These are phyloP conservation scores for Apeltes quadracus DNA, from an alignment of 2,113 vertebrate species.

Conservation along the genomic window DNA sequence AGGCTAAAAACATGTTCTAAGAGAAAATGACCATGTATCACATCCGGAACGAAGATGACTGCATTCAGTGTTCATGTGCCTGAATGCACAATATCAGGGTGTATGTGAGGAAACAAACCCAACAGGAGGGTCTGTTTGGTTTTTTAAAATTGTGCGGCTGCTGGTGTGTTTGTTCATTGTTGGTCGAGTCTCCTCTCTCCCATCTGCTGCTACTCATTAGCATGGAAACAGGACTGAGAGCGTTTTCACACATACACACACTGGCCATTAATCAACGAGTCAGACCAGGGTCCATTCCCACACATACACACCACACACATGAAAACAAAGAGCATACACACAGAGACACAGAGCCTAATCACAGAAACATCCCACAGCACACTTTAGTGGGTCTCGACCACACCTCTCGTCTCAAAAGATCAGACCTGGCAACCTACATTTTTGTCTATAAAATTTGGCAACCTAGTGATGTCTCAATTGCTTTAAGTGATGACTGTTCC, in stretches of 20 bases:
- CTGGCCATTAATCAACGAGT: conserved; percentile 81
- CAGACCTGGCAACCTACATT: conserved; percentile 60
- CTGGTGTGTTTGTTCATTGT: conserved; percentile 79
- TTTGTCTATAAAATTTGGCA: conserved; percentile 59
- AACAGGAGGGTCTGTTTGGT: conserved; percentile 59
- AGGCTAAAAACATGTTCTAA: not conserved
- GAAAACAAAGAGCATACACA: conserved; percentile 74
- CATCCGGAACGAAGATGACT: conserved; percentile 7
- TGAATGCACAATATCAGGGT: conserved; percentile 26
- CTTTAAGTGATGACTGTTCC: conserved; percentile 55
- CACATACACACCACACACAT: conserved; percentile 71
- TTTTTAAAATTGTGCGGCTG: conserved; percentile 55
- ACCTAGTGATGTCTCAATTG: conserved; percentile 59
- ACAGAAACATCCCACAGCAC: conserved; percentile 70
- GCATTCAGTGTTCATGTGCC: conserved; percentile 15
- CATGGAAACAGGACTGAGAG: conserved; percentile 79
- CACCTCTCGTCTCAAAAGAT: conserved; percentile 65
- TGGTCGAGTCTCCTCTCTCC: conserved; percentile 73
- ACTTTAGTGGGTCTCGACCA: conserved; percentile 61
- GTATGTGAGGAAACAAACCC: conserved; percentile 26
- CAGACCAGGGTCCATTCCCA: conserved; percentile 79
- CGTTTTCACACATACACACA: conserved; percentile 80
- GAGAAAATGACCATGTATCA: conserved; percentile 4
- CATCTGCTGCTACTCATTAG: conserved; percentile 80
- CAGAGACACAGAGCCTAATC: conserved; percentile 60